Base-by-base conservation (phyloP, 2,888 invertebrate species). In the Sisyra terminalis region DNA sequence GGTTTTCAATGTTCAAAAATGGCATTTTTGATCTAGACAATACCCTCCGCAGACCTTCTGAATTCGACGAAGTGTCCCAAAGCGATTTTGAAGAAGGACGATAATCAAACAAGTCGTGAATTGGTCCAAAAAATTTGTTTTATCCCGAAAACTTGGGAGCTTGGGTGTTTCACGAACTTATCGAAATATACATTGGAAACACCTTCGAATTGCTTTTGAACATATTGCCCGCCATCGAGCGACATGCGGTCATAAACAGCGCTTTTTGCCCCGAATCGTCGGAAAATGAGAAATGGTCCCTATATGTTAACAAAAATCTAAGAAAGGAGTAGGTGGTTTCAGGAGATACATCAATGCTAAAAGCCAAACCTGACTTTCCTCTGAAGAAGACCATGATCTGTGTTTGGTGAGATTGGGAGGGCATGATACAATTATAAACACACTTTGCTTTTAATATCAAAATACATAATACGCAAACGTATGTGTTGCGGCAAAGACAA, bases 161-260 rank as follows among this genome's bases (percentile, higher is more conserved):
- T 24, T 48, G 42, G 45, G 37, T 47, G 8, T 9, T 29, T 9
- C 30, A 29, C 9, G 30, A 29, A 29, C 30, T 29, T 8, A 9
- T 9, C 30, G 45, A 36, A 45, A 36, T 17, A 36, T 16, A 46
- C 40, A 30, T 46, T 45, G 46, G 48, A 44, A 44, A 48, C 44
- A 44, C 42, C 46, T 47, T 42, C 46, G 47, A 49, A 48, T 49
- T 46, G 46, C 46, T 46, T 43, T 43, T 49, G 49, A 49, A 39
- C 46, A 48, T 46, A 45, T 45, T 37, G 40, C 45, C 45, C 46
- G 44, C 38, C 43, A 46, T 17, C 46, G 43, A 44, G 45, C 43
- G 45, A 48, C 46, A 45, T 40, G 42, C 42, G 46, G 41, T 29
- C 38, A 48, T 44, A 47, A 48, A 40, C 35, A 40, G 17, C 46